A percentile compares a stretch with the other conserved stretches of the same genome.
These are phyloP conservation scores for Drosophila watanabei DNA, from an alignment of 1,140 invertebrate genomes.

Conservation along the genomic window DNA sequence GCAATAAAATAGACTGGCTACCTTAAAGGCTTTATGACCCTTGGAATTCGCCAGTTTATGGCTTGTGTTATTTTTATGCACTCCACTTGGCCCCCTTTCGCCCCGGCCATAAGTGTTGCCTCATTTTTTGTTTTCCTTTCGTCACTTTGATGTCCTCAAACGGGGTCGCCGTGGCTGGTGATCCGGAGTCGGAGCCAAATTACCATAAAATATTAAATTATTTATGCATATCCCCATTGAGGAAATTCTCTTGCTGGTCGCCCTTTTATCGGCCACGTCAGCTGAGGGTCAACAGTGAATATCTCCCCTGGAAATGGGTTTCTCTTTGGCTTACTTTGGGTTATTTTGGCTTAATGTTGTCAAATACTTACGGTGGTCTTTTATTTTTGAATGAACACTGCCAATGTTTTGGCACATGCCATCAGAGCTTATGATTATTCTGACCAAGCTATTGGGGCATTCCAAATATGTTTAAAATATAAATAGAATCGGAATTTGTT, in stretches of 20 bases:
- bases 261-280: conserved; percentile 25
- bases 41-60: conserved; percentile 79
- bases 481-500: neutral
- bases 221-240: conserved; percentile 64
- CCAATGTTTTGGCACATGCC: neutral
- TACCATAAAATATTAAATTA: conserved; percentile 81
- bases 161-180: conserved; percentile 13
- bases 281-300: conserved; percentile 21
- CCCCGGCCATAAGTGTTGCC: conserved; percentile 40
- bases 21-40: conserved; percentile 78
- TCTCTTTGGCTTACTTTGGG: conserved; percentile 6
- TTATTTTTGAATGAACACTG: neutral
- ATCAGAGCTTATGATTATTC: neutral
- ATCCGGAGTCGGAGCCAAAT: conserved; percentile 40
- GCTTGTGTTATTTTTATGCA: conserved; percentile 67
- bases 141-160: conserved; percentile 31
- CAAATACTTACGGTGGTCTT: conserved; percentile 6
- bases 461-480: neutral
- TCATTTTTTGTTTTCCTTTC: conserved; percentile 50
- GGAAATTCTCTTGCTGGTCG: conserved; percentile 32
- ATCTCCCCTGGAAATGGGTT: conserved; percentile 10
- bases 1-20: conserved; percentile 79
- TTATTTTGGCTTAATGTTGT: conserved; percentile 40
- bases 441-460: neutral
- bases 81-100: conserved; percentile 32